phyloP scores from a whole-genome alignment of 2,797 vertebrate genomes.

The Chaetophractus vellerosus region DNA sequence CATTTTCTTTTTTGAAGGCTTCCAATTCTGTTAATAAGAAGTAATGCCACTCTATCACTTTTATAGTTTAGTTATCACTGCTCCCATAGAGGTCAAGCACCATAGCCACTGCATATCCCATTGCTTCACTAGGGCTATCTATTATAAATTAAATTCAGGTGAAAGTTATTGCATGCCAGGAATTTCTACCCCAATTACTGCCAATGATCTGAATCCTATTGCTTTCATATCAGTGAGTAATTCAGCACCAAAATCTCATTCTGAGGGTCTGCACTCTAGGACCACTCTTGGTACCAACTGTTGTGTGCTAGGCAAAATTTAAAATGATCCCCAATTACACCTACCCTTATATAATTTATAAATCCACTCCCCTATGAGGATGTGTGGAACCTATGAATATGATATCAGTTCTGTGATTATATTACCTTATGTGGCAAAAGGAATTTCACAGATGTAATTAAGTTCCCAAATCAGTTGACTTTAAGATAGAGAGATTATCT shows the following conservation, averaged over 20 bases:
- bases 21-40: slow-evolving; percentile 19
- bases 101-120: neutral
- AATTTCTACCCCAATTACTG: neutral
- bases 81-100: slow-evolving; percentile 1
- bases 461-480: slow-evolving; percentile 1
- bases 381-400: neutral
- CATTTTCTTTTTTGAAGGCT: slow-evolving; percentile 38
- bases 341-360: slow-evolving; percentile 23
- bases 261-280: neutral
- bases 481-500: neutral
- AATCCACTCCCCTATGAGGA: neutral
- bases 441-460: slow-evolving; percentile 38
- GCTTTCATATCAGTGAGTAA: neutral
- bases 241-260: neutral
- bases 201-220: neutral
- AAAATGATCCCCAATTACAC: neutral
- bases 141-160: slow-evolving; percentile 13
- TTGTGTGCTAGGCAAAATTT: neutral
- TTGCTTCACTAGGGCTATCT: neutral
- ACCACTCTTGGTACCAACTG: neutral
- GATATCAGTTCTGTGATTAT: neutral
- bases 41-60: neutral
- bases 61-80: neutral
- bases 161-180: neutral
- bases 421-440: neutral